A percentile compares a stretch with the other conserved stretches of the same genome.
These are phyloP conservation scores for Atherinomorus stipes DNA, from an alignment of 2,113 vertebrate species.

Conservation along the genomic window DNA sequence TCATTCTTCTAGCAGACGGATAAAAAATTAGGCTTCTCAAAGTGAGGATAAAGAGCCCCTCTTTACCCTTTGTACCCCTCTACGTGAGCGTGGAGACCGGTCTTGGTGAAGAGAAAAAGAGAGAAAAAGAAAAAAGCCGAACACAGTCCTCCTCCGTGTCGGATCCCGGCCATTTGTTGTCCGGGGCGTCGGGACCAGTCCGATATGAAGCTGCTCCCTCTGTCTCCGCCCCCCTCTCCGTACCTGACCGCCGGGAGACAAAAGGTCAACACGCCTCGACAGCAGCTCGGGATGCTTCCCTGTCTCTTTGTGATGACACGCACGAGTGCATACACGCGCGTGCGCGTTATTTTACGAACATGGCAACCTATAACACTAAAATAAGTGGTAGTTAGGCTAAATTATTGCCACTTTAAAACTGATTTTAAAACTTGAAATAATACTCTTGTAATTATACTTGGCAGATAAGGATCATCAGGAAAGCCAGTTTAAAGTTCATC, in stretches of 20 bases:
- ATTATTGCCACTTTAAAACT: too few relatives aligned
- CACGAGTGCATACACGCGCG: too few relatives aligned
- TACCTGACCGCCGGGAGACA: conserved; percentile 73
- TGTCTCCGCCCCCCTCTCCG: conserved; percentile 60
- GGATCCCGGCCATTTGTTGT: conserved; percentile 67
- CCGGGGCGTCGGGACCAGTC: conserved; percentile 56
- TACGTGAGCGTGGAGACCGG: conserved; percentile 33
- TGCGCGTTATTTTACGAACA: too few relatives aligned
- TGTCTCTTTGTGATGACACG: background rate
- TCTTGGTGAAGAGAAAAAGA: background rate
- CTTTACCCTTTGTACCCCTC: conserved; percentile 24
- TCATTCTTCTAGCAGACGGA: conserved; percentile 68
- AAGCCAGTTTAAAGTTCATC: too few relatives aligned
- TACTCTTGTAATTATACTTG: too few relatives aligned
- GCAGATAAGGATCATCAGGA: too few relatives aligned
- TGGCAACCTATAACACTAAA: background rate
- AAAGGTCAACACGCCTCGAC: conserved; percentile 70
- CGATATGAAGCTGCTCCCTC: conserved; percentile 48
- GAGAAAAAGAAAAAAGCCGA: conserved; percentile 18
- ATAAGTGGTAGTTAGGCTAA: background rate
- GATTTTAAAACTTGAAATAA: too few relatives aligned
- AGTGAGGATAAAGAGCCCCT: conserved; percentile 37
- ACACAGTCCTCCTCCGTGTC: conserved; percentile 37
- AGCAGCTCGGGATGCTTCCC: conserved; percentile 38
- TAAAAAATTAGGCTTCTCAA: conserved; percentile 17